Base-by-base conservation (phyloP, 2,888 invertebrate genomes). In the Shargacucullia verbasci region DNA sequence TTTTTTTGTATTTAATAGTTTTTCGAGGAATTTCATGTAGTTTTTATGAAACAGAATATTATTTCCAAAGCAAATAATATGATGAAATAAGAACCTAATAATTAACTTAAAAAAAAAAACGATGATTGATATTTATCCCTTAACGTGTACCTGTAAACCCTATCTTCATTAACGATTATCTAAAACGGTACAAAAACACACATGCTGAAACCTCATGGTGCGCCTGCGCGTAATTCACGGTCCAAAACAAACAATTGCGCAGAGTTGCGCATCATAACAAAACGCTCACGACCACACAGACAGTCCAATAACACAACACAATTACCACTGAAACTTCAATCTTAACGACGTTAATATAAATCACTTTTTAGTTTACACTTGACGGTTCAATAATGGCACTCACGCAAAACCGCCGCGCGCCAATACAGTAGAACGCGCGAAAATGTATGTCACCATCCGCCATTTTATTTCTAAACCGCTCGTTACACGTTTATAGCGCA, bases 401-500 rank as follows among this genome's bases (percentile, higher is more conserved):
- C 58, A 56, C 54, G 67, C 53, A 61, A 49, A 44, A 37, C 25
- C 29, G 35, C 7, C 39, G 15, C 46, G 65, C 65, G 72, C 66
- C 70, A 64, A 71, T 71, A 56, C 40, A 49, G 35, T 39, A 59
- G 45, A 70, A 55, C 50, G 54, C 67, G 64, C 50, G 67, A 59
- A 75, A 75, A 68, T 79, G 71, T 69, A 79, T 71, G 74, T 77
- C 73, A 78, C 59, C 58, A 48, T 58, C 47, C 69, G 71, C 77
- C 78, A 80, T 80, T 69, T 78, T 73, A 67, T 70, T 67, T 75
- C 61, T 38, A 55, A 66, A 74, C 59, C 57, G 70, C 60, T 59
- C 62, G 64, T 79, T 73, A 71, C 63, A 56, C 71, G 79, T 84
- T 84, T 83, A 79, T 72, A 64, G 75, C 76, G 74, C 63, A 80